Evolutionary conservation across 2,797 vertebrate species (phyloP).

Genomic region (Nyctalus aviator): DNA sequence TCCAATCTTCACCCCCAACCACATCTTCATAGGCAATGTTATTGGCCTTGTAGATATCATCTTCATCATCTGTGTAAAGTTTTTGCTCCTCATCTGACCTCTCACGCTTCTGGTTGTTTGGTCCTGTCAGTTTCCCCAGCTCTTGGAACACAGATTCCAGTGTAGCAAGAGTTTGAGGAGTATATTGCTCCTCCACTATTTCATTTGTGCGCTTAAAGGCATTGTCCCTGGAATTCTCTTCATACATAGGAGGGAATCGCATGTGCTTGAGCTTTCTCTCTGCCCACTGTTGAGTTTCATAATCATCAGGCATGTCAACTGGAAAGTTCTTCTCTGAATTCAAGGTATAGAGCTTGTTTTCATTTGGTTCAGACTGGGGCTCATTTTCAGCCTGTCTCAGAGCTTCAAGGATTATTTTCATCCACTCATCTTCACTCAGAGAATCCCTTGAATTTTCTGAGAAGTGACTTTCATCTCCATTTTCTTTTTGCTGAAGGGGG

Average conservation of each 20-base stretch:
- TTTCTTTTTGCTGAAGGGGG: slow-evolving; percentile 87
- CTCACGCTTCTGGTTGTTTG: slow-evolving; percentile 89
- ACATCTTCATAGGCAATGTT: slow-evolving; percentile 93
- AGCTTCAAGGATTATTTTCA: slow-evolving; percentile 93
- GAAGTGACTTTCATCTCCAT: slow-evolving; percentile 87
- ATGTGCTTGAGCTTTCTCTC: slow-evolving; percentile 87
- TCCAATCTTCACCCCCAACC: slow-evolving; percentile 94
- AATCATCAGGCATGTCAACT: slow-evolving; percentile 88
- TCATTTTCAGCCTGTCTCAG: slow-evolving; percentile 92
- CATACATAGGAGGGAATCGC: slow-evolving; percentile 91
- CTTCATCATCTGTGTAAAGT: slow-evolving; percentile 90
- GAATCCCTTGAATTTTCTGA: slow-evolving; percentile 87
- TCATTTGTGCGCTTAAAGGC: slow-evolving; percentile 96
- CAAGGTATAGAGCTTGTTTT: slow-evolving; percentile 89
- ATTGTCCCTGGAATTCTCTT: slow-evolving; percentile 90
- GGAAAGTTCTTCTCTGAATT: slow-evolving; percentile 88
- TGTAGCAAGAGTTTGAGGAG: slow-evolving; percentile 96
- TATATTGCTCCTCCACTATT: slow-evolving; percentile 96
- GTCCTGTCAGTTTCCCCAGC: slow-evolving; percentile 91
- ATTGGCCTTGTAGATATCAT: slow-evolving; percentile 91
- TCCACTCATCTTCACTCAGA: slow-evolving; percentile 91
- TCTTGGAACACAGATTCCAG: slow-evolving; percentile 97
- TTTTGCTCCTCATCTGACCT: slow-evolving; percentile 91
- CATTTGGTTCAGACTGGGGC: slow-evolving; percentile 85
- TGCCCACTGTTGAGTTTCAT: slow-evolving; percentile 90